phyloP scores from a whole-genome alignment of 2,797 vertebrate species.

The Pelobates cultripes region DNA sequence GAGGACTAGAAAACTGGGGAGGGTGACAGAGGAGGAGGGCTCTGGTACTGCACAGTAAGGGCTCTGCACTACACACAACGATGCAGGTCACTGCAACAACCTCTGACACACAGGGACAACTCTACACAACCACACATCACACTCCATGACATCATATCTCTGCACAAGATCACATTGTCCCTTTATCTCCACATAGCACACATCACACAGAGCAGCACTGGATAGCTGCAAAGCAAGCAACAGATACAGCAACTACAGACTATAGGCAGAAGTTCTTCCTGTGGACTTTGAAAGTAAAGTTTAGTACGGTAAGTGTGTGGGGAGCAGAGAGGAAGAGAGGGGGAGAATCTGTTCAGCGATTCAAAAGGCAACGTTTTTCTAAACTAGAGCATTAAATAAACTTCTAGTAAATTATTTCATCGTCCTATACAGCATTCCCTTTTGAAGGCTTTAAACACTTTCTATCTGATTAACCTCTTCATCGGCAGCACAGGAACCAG shows the following conservation, averaged over 20 bases:
- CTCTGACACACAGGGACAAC: neutral
- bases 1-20: conserved; percentile 22
- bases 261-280: neutral
- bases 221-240: conserved; percentile 4
- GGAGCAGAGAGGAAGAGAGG: neutral
- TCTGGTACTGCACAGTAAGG: conserved; percentile 15
- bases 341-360: neutral
- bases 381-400: neutral
- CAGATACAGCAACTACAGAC: neutral
- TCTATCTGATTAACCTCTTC: no score
- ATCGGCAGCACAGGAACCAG: no score
- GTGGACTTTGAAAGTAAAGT: neutral
- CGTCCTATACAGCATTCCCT: no score
- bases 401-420: no score
- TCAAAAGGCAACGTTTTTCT: neutral
- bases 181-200: neutral
- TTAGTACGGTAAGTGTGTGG: conserved; percentile 33
- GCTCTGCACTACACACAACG: conserved; percentile 21
- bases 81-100: conserved; percentile 12
- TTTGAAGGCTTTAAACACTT: no score
- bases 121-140: neutral
- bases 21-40: conserved; percentile 20
- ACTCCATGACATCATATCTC: neutral
- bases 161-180: neutral
- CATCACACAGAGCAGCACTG: neutral